Percentiles rank a stretch among this genome's conserved stretches.
Conservation (phyloP, 2,797 vertebrate genomes). For the Tarsius wallacei region DNA sequence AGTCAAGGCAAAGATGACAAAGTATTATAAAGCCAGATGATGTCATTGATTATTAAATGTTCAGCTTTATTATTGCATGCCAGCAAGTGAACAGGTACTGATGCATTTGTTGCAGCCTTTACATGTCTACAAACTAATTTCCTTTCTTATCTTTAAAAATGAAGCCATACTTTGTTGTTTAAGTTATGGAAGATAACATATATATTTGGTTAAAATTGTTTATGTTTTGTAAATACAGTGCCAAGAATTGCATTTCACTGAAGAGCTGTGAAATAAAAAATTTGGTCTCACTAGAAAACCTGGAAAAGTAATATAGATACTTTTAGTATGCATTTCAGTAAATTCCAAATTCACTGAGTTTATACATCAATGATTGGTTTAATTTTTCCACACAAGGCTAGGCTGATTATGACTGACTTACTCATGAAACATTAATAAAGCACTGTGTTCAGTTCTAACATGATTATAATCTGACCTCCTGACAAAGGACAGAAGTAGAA, state of each 20-base stretch:
- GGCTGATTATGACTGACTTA: conserved; percentile 90
- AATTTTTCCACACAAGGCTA: conserved; percentile 87
- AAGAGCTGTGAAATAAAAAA: conserved; percentile 80
- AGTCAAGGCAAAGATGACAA: conserved; percentile 60
- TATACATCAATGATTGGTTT: conserved; percentile 83
- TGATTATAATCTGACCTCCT: conserved; percentile 94
- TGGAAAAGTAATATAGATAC: conserved; percentile 69
- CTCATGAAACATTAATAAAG: conserved; percentile 95
- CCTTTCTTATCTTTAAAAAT: conserved; percentile 46
- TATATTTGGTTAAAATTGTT: neutral
- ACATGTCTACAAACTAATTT: neutral
- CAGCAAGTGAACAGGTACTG: neutral
- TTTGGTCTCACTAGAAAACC: conserved; percentile 76
- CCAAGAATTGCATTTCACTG: neutral
- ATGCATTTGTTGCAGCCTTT: neutral
- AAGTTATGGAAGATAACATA: neutral
- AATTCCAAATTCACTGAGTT: conserved; percentile 76
- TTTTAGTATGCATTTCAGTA: conserved; percentile 76
- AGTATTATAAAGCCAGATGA: neutral
- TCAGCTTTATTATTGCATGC: neutral
- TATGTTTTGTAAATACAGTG: neutral
- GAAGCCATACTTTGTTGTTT: conserved; percentile 15
- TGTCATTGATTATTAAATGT: conserved; percentile 25
- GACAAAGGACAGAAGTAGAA: conserved; percentile 93
- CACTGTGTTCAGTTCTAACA: conserved; percentile 93